phyloP scores from a whole-genome alignment of 2,113 vertebrate genomes.

The Lepus timidus region DNA sequence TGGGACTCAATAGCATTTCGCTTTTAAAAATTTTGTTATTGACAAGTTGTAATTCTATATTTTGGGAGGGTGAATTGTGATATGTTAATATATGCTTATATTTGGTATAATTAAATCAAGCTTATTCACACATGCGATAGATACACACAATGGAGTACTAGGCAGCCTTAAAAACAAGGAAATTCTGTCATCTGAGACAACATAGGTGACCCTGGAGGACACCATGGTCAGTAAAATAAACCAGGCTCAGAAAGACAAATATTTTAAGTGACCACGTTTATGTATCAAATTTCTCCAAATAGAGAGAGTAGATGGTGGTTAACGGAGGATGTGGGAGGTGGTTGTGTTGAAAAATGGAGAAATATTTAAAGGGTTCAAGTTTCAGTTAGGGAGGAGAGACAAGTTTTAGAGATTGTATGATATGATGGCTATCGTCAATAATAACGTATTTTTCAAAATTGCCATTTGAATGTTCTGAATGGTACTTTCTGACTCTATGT shows the following conservation, averaged over 20 bases:
- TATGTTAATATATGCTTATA: not conserved
- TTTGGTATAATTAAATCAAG: not conserved
- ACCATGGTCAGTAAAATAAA: not conserved
- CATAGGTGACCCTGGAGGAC: not conserved
- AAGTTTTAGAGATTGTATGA: not conserved
- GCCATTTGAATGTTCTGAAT: not conserved
- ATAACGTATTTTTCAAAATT: not conserved
- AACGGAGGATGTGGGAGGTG: not conserved
- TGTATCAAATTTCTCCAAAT: not conserved
- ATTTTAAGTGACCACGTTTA: not conserved
- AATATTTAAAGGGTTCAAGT: not conserved
- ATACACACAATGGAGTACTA: not conserved
- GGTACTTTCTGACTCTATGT: conserved; percentile 8
- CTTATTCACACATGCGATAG: not conserved
- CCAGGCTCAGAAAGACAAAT: not conserved
- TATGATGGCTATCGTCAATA: not conserved
- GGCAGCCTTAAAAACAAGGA: not conserved
- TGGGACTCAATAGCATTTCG: not conserved
- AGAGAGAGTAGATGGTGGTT: not conserved
- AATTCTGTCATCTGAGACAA: not conserved
- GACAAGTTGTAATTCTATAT: not conserved
- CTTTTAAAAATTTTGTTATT: not conserved
- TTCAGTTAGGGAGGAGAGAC: not conserved
- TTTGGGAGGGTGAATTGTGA: not conserved
- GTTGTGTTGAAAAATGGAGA: too few species aligned